Base-by-base conservation (phyloP, 1,140 invertebrate genomes). In the Magallana angulata region DNA sequence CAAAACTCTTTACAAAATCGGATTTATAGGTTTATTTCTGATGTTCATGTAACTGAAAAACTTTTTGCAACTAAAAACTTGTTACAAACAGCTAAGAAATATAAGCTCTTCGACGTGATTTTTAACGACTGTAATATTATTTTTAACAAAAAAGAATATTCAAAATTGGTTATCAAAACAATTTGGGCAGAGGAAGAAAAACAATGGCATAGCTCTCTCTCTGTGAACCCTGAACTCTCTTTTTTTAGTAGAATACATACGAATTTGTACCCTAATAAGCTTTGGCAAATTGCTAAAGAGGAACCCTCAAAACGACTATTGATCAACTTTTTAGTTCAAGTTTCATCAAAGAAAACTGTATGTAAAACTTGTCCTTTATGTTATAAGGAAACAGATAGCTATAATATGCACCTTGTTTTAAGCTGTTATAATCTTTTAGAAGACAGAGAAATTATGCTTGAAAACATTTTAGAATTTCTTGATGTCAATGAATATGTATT, bases 401-500 rank as follows among this genome's bases (percentile, higher is more conserved):
- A n/a, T 12, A 68, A 68, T 68, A 68, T 68, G 62, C 62, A 68
- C 1, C n/a, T 68, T 14, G 18, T 7, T 14, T n/a, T 68, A 68
- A 68, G 62, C n/a, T 68, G 7, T 68, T 68, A n/a, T 68, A 68
- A 7, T 5, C 36, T 36, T 36, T 36, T 36, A 36, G 36, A 36
- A 36, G 36, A 36, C 36, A 36, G 36, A 1, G 6, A 14, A n/a
- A 68, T n/a, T 68, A 68, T 14, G n/a, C n/a, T 68, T 68, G 62
- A 68, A 18, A 18, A 68, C n/a, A 68, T 68, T n/a, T n/a, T 68
- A 68, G 12, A 68, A n/a, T n/a, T 68, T 12, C n/a, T 68, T n/a
- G n/a, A n/a, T 68, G 62, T 68, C 16, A n/a, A 68, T 2, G 62
- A 68, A n/a, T 68, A 68, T 68, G 14, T 68, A n/a, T 68, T 68